Conservation (phyloP, 1,140 invertebrate species). For the Adoxophyes honmai region DNA sequence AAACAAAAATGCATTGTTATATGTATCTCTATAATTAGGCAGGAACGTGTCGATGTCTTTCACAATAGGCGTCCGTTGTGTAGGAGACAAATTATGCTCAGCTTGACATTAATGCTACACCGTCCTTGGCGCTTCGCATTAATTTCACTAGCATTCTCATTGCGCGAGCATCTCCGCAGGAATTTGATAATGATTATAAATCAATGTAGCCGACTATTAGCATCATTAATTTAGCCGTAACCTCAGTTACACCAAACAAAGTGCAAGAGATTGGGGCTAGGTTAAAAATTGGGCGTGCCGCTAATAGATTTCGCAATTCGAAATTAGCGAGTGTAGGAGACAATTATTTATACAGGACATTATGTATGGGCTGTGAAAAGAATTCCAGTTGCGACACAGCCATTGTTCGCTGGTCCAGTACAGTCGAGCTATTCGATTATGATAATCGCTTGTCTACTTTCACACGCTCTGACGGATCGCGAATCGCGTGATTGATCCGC, state of each 20-base stretch:
- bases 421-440: slow-evolving; percentile 25
- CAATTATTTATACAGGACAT: slow-evolving; percentile 50
- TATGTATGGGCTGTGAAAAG: slow-evolving; percentile 24
- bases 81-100: slow-evolving; percentile 51
- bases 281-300: no score
- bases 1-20: slow-evolving; percentile 5
- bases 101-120: slow-evolving; percentile 32
- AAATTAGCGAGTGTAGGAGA: slow-evolving; percentile 40
- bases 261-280: background rate
- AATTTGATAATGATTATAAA: background rate
- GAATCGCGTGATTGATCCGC: background rate
- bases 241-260: no score
- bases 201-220: background rate
- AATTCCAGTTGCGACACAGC: slow-evolving; percentile 39
- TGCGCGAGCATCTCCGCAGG: slow-evolving; percentile 20
- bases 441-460: slow-evolving; percentile 22
- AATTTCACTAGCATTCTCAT: slow-evolving; percentile 38
- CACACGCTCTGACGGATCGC: slow-evolving; percentile 18
- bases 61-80: slow-evolving; percentile 36
- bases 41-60: slow-evolving; percentile 24
- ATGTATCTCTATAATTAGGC: slow-evolving; percentile 19
- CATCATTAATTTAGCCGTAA: no score
- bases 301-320: slow-evolving; percentile 28
- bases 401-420: slow-evolving; percentile 38
- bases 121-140: slow-evolving; percentile 32